Percentiles rank a stretch among this genome's conserved stretches.
These are phyloP conservation scores for Trisateles emortualis DNA, from an alignment of 2,888 invertebrate species.

Conservation along the genomic window DNA sequence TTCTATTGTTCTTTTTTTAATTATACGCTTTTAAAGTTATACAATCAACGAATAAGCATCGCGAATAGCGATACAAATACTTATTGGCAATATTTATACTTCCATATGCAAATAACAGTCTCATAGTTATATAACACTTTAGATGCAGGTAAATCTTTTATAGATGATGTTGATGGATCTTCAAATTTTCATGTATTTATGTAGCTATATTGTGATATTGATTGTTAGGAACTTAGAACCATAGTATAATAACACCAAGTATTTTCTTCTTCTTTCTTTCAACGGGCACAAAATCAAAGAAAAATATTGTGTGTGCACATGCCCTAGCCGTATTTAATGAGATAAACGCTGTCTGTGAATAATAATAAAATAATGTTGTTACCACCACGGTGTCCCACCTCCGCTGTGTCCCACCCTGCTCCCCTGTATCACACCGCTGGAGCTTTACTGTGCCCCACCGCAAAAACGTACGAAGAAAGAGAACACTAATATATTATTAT, in stretches of 20 bases:
- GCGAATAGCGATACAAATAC: conserved; percentile 16
- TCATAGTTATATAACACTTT: conserved; percentile 37
- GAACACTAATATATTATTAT: too few relatives aligned
- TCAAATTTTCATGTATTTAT: conserved; percentile 63
- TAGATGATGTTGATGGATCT: conserved; percentile 66
- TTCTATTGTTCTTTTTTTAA: not conserved
- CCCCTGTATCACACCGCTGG: too few relatives aligned
- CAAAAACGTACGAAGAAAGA: too few relatives aligned
- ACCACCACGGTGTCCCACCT: too few relatives aligned
- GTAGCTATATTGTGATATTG: conserved; percentile 82
- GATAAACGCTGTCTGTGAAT: too few relatives aligned
- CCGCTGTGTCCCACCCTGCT: too few relatives aligned
- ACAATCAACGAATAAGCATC: conserved; percentile 4
- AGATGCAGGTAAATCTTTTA: conserved; percentile 54
- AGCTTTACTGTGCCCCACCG: too few relatives aligned
- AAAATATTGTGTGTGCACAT: too few relatives aligned
- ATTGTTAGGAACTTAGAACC: conserved; percentile 65
- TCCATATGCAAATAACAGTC: conserved; percentile 29
- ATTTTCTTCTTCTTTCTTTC: not conserved
- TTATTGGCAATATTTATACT: conserved; percentile 18
- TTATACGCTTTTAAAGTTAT: conserved; percentile 10
- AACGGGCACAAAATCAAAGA: too few relatives aligned
- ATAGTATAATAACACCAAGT: not conserved
- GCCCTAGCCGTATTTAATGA: too few relatives aligned
- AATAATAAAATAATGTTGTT: too few relatives aligned